These are phyloP conservation scores for Tetanocera ferruginea DNA, from an alignment of 2,888 invertebrate genomes.

Conservation along the genomic window DNA sequence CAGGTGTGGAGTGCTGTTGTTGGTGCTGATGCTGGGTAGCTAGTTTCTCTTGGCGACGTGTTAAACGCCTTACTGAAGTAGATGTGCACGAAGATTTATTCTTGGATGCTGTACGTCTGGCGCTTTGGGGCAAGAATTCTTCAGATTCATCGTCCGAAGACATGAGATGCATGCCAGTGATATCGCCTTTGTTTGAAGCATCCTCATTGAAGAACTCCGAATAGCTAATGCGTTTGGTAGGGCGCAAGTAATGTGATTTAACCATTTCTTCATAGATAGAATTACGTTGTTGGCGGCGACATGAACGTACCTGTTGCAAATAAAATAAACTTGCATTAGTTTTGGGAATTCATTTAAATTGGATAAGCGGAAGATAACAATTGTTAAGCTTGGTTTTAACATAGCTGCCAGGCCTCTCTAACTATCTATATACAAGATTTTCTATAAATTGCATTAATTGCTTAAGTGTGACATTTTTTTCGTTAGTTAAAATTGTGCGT, in stretches of 20 bases:
- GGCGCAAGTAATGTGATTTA: constrained; percentile 68
- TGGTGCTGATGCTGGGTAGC: constrained; percentile 14
- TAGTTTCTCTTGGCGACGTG: constrained; percentile 55
- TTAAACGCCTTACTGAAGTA: constrained; percentile 48
- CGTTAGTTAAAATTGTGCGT: too few relatives aligned
- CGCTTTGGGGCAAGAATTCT: constrained; percentile 58
- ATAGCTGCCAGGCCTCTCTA: too few relatives aligned
- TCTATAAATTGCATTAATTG: too few relatives aligned
- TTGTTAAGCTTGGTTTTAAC: too few relatives aligned
- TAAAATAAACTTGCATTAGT: too few relatives aligned
- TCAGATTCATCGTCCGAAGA: constrained; percentile 63
- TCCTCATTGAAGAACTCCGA: constrained; percentile 67
- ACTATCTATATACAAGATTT: too few relatives aligned
- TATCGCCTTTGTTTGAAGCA: constrained; percentile 55
- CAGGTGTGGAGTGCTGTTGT: neutral
- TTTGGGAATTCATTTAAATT: too few relatives aligned
- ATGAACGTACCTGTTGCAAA: constrained; percentile 60
- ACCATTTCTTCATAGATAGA: constrained; percentile 70
- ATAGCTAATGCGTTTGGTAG: constrained; percentile 67
- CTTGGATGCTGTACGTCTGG: constrained; percentile 43
- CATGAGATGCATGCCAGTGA: constrained; percentile 40
- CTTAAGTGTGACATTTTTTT: too few relatives aligned
- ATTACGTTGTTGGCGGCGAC: constrained; percentile 63
- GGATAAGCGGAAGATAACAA: too few relatives aligned
- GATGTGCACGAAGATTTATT: constrained; percentile 35